Conservation (phyloP, 2,888 invertebrate genomes). For the Torymus tubicola region DNA sequence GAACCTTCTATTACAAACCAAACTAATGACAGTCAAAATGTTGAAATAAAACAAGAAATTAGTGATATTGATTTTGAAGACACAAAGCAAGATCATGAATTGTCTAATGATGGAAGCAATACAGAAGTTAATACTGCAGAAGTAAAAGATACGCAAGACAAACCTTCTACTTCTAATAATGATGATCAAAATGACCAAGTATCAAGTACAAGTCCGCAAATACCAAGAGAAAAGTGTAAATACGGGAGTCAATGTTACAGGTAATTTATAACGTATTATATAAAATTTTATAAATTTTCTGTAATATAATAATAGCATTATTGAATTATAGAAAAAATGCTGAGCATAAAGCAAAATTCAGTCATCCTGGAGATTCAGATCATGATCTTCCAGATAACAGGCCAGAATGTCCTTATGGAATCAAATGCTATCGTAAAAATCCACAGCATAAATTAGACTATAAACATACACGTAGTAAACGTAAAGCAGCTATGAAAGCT, state of each 20-base stretch:
- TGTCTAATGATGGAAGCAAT: background rate
- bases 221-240: slow-evolving; percentile 79
- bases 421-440: slow-evolving; percentile 79
- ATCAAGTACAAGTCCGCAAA: slow-evolving; percentile 34
- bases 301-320: no score
- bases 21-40: slow-evolving; percentile 13
- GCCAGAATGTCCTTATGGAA: slow-evolving; percentile 80
- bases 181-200: slow-evolving; percentile 35
- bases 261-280: slow-evolving; percentile 69
- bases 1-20: background rate
- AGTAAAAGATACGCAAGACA: background rate
- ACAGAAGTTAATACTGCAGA: background rate
- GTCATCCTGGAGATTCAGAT: slow-evolving; percentile 83
- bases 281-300: background rate
- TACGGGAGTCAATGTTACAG: slow-evolving; percentile 83
- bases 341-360: slow-evolving; percentile 79
- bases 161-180: no score
- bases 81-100: background rate
- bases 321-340: slow-evolving; percentile 74
- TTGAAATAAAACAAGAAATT: background rate
- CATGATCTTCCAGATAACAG: slow-evolving; percentile 77
- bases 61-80: background rate
- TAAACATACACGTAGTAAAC: slow-evolving; percentile 68
- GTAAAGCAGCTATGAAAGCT: slow-evolving; percentile 7
- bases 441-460: slow-evolving; percentile 79